These are phyloP conservation scores for Triplophysa siluroides DNA, from an alignment of 2,113 vertebrate genomes.

Conservation along the genomic window DNA sequence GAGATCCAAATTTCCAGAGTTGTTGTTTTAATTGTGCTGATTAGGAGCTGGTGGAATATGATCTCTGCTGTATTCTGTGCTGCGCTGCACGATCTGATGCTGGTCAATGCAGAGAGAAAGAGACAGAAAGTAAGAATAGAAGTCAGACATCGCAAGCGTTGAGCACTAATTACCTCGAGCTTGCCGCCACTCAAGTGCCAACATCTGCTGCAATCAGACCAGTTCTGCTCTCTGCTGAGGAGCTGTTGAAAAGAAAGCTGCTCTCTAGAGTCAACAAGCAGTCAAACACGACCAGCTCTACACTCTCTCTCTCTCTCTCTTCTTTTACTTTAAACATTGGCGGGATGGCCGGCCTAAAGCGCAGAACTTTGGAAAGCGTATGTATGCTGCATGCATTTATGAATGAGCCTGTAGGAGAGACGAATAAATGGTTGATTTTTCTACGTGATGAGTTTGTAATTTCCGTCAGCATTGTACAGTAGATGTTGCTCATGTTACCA, in stretches of 20 bases:
- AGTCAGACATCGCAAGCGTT: conserved; percentile 14
- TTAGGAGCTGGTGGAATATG: conserved; percentile 7
- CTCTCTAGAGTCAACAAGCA: conserved; percentile 41
- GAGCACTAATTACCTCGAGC: conserved; percentile 45
- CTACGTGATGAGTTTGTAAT: background rate
- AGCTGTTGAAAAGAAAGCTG: conserved; percentile 38
- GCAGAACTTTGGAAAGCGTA: background rate
- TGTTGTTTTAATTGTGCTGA: conserved; percentile 15
- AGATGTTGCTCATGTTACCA: conserved; percentile 26
- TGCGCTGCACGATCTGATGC: conserved; percentile 12
- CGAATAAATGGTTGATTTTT: background rate
- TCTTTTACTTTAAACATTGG: conserved; percentile 24
- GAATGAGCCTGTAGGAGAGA: background rate
- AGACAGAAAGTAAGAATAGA: conserved; percentile 1
- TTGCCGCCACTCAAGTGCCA: conserved; percentile 45
- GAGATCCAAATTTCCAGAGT: background rate
- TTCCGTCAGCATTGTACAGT: conserved; percentile 7
- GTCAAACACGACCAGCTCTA: conserved; percentile 12
- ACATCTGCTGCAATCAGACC: conserved; percentile 55
- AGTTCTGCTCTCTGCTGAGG: conserved; percentile 35
- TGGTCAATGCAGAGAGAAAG: conserved; percentile 10
- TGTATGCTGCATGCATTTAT: conserved; percentile 11
- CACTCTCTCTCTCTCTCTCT: background rate
- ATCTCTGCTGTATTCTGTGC: background rate
- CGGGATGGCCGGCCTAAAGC: conserved; percentile 5